These are phyloP conservation scores for Aradus depressus DNA, from an alignment of 2,888 invertebrate genomes.

Conservation along the genomic window DNA sequence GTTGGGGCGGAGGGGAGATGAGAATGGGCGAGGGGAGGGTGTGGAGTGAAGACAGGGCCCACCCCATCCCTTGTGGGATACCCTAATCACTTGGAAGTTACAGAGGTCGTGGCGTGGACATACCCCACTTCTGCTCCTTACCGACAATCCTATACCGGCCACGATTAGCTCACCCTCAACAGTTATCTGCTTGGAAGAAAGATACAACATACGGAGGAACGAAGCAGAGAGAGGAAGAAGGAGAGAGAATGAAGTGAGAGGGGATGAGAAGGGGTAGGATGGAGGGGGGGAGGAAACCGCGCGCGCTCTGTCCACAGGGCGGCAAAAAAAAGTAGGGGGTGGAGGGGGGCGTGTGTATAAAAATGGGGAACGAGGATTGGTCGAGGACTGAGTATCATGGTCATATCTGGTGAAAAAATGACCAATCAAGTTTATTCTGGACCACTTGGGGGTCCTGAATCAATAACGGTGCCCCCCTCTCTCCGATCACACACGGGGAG, in stretches of 20 bases:
- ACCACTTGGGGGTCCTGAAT: slow-evolving; percentile 25
- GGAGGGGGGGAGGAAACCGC: slow-evolving; percentile 1
- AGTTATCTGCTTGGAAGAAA: too few species aligned
- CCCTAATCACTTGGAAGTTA: too few species aligned
- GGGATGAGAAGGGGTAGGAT: not conserved
- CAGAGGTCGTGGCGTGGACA: too few species aligned
- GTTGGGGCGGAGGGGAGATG: too few species aligned
- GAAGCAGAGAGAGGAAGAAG: not conserved
- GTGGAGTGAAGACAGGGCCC: too few species aligned
- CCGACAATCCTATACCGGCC: too few species aligned
- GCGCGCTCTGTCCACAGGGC: not conserved
- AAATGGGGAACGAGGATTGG: slow-evolving; percentile 22
- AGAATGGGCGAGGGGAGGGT: too few species aligned
- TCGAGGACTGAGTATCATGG: slow-evolving; percentile 20
- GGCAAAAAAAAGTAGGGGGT: not conserved
- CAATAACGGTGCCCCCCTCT: slow-evolving; percentile 20
- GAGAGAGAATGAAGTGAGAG: not conserved
- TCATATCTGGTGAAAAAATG: slow-evolving; percentile 26
- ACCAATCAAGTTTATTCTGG: slow-evolving; percentile 27
- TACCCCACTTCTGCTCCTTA: too few species aligned
- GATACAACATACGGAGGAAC: slow-evolving; percentile 2
- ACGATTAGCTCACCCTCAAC: too few species aligned
- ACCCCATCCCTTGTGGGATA: too few species aligned
- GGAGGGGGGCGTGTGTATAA: slow-evolving; percentile 17
- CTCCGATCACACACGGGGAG: not conserved